phyloP scores from a whole-genome alignment of 2,113 vertebrate genomes.

The Calyptommatus sinebrachiatus region DNA sequence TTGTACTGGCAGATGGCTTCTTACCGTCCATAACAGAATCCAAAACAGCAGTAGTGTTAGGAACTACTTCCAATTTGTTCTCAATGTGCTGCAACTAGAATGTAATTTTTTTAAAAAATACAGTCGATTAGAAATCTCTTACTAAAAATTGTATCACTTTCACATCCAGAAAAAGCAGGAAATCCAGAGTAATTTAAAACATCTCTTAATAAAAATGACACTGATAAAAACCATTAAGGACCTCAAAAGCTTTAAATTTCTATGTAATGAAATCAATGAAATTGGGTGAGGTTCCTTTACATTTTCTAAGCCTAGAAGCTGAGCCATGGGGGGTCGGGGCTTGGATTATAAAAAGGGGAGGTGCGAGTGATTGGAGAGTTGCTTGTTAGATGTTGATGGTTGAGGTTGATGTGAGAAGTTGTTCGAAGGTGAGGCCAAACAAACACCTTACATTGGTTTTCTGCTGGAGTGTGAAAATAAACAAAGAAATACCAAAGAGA shows the following conservation, averaged over 20 bases:
- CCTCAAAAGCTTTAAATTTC: conserved; percentile 8
- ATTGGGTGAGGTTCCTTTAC: too few species aligned
- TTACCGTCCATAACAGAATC: conserved; percentile 85
- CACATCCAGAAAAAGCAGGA: not conserved
- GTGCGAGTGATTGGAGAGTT: too few species aligned
- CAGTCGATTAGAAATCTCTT: not conserved
- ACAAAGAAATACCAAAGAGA: too few species aligned
- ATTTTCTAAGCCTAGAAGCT: too few species aligned
- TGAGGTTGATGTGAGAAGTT: too few species aligned
- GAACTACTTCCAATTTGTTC: conserved; percentile 86
- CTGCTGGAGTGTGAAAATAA: too few species aligned
- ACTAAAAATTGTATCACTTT: not conserved
- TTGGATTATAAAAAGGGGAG: too few species aligned
- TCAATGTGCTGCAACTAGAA: conserved; percentile 89
- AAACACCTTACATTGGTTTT: too few species aligned
- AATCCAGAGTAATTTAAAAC: conserved; percentile 29
- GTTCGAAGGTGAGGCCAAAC: too few species aligned
- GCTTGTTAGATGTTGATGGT: too few species aligned
- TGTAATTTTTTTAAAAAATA: conserved; percentile 31
- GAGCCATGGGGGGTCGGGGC: too few species aligned
- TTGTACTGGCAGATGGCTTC: conserved; percentile 72
- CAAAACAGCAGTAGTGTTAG: conserved; percentile 78
- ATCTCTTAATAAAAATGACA: not conserved
- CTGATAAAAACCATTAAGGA: conserved; percentile 18
- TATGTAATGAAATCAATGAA: too few species aligned